These are phyloP conservation scores for Chrysemys picta DNA, from an alignment of 2,113 vertebrate genomes.

Conservation along the genomic window DNA sequence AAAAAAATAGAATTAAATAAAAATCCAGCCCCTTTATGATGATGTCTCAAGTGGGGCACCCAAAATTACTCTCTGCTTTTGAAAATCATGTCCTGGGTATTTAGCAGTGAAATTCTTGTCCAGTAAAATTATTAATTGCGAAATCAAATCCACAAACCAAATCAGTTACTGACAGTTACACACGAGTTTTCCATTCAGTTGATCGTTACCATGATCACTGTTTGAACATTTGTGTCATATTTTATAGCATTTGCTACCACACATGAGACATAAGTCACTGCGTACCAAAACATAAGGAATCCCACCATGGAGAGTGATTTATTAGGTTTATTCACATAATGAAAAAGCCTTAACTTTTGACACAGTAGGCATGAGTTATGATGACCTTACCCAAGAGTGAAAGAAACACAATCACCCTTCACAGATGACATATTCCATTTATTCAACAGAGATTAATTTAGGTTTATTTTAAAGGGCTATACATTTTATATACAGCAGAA, in stretches of 20 bases:
- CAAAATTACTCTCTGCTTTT: neutral
- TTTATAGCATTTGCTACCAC: neutral
- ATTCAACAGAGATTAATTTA: neutral
- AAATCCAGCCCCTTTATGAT: neutral
- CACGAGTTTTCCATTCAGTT: neutral
- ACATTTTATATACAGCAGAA: neutral
- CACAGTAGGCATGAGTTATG: neutral
- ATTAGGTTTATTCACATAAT: neutral
- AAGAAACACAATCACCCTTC: neutral
- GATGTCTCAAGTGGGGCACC: neutral
- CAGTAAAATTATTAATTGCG: neutral
- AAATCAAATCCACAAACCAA: neutral
- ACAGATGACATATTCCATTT: conserved; percentile 1
- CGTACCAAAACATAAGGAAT: neutral
- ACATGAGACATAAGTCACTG: neutral
- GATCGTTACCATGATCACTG: neutral
- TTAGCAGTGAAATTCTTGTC: neutral
- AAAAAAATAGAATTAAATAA: neutral
- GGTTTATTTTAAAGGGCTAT: neutral
- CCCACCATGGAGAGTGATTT: neutral
- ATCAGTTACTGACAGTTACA: neutral
- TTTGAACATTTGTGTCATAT: neutral
- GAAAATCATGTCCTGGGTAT: neutral
- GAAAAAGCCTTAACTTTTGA: neutral
- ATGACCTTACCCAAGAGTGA: neutral